Conservation (phyloP, 2,113 vertebrate species). For the Odobenus rosmarus region DNA sequence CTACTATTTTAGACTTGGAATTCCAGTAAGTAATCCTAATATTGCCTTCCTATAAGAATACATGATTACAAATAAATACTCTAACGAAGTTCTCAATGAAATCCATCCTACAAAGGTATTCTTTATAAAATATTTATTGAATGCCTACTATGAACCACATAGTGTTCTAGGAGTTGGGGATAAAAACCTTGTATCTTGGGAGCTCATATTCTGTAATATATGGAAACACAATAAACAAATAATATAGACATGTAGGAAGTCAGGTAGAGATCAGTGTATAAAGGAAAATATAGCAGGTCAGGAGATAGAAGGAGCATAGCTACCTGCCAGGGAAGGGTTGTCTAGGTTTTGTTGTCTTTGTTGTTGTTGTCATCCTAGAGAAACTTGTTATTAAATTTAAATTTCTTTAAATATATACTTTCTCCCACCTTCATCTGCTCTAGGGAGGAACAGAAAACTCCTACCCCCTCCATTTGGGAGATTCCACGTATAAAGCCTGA, state of each 20-base stretch:
- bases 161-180: background rate
- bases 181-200: background rate
- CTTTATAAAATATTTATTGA: background rate
- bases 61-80: background rate
- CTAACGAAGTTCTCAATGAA: background rate
- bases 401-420: conserved; percentile 67
- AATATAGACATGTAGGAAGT: background rate
- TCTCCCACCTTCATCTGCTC: background rate
- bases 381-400: conserved; percentile 68
- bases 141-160: background rate
- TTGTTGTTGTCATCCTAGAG: background rate
- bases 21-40: background rate
- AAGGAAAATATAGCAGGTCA: background rate
- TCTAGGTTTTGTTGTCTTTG: background rate
- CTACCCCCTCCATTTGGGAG: background rate
- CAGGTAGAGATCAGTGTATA: background rate
- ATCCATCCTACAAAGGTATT: background rate
- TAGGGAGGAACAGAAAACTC: background rate
- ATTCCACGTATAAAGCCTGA: background rate
- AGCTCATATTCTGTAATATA: background rate
- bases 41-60: background rate
- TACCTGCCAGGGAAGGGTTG: background rate
- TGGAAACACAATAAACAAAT: background rate
- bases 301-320: background rate
- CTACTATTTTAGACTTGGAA: background rate